Evolutionary conservation across 2,113 vertebrate species (phyloP).

Genomic region (Larimichthys crocea): DNA sequence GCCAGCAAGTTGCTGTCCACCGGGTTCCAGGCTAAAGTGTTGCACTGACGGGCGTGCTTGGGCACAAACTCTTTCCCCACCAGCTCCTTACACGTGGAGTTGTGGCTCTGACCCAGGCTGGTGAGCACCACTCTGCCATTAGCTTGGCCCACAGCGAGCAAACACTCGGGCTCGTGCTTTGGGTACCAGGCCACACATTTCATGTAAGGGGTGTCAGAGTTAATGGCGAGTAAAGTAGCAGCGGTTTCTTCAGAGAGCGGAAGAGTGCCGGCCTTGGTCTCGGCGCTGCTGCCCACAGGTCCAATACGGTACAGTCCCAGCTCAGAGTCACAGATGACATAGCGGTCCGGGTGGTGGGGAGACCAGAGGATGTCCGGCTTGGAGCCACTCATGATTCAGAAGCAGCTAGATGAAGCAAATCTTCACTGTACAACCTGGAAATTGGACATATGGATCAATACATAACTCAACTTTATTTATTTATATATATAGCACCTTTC

Average conservation of each 20-base stretch:
- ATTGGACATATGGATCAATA: not conserved
- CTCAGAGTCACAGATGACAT: conserved; percentile 97
- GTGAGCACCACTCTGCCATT: conserved; percentile 98
- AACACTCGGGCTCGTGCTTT: conserved; percentile 95
- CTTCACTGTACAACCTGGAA: conserved; percentile 18
- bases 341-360: conserved; percentile 95
- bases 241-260: conserved; percentile 93
- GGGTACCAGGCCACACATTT: conserved; percentile 99
- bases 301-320: conserved; percentile 96
- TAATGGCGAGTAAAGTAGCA: conserved; percentile 94
- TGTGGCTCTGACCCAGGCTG: conserved; percentile 96
- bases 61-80: conserved; percentile 98
- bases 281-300: conserved; percentile 87
- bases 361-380: conserved; percentile 99
- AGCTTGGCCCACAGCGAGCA: conserved; percentile 96
- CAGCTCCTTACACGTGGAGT: conserved; percentile 94
- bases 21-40: conserved; percentile 97
- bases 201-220: conserved; percentile 98
- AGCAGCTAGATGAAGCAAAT: conserved; percentile 22
- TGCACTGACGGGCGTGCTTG: conserved; percentile 97
- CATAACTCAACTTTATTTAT: too few relatives aligned
- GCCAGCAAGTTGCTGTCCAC: conserved; percentile 95
- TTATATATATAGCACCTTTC: too few relatives aligned
- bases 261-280: conserved; percentile 91
- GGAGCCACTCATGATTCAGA: conserved; percentile 92